phyloP scores from a whole-genome alignment of 2,113 vertebrate species.

The Pimephales promelas region DNA sequence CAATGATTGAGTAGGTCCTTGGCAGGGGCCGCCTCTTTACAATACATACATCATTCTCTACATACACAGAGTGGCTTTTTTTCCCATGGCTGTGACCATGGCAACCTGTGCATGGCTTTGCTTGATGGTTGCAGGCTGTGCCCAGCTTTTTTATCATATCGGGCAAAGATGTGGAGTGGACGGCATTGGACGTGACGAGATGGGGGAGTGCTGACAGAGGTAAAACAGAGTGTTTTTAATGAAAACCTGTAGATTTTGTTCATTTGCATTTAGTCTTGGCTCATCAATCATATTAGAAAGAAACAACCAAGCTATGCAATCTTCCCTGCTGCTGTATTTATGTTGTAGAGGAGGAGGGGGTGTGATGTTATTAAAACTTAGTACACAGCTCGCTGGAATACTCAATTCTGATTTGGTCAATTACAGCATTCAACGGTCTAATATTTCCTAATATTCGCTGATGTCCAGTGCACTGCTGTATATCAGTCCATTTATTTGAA shows the following conservation, averaged over 20 bases:
- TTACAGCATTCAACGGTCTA: background rate
- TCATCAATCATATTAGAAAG: slow-evolving; percentile 46
- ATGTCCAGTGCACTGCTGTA: too few relatives aligned
- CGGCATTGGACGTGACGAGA: slow-evolving; percentile 33
- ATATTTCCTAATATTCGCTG: too few relatives aligned
- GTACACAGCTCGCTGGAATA: background rate
- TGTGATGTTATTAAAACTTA: background rate
- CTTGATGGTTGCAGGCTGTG: slow-evolving; percentile 18
- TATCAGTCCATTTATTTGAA: too few relatives aligned
- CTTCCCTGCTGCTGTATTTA: slow-evolving; percentile 9
- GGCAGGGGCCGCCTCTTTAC: slow-evolving; percentile 58
- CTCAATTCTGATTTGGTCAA: background rate
- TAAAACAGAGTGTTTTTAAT: slow-evolving; percentile 45
- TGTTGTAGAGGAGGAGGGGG: background rate
- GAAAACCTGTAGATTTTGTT: slow-evolving; percentile 38
- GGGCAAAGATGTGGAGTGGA: slow-evolving; percentile 4
- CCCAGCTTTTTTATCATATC: slow-evolving; percentile 36
- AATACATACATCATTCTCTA: slow-evolving; percentile 65
- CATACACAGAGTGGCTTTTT: slow-evolving; percentile 58
- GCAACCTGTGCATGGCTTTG: slow-evolving; percentile 51
- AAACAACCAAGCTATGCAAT: slow-evolving; percentile 12
- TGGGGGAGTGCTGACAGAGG: slow-evolving; percentile 32
- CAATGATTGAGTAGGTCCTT: slow-evolving; percentile 68
- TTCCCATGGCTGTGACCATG: slow-evolving; percentile 52
- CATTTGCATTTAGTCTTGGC: background rate